Base-by-base conservation (phyloP, 1,140 invertebrate species). In the Augochlora pura region DNA sequence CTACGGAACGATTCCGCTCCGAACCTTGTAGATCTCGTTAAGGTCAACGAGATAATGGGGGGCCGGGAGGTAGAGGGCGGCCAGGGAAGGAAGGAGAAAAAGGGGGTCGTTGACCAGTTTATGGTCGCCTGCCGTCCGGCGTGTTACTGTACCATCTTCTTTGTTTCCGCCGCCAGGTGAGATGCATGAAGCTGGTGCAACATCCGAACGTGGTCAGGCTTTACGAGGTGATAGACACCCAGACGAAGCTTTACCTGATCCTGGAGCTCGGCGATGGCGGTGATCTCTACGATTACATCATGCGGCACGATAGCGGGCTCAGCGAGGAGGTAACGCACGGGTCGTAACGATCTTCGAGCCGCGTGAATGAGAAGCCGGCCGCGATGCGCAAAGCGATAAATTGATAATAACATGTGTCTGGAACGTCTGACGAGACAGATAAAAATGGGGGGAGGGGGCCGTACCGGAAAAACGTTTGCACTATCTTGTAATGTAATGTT, bases 141-240 rank as follows among this genome's bases (percentile, higher is more conserved):
- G 60, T 70, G 9, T 16, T 18, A 23, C 32, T 42, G 27, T 54
- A 21, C 12, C 63, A 21, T 25, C n/a, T 3, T 27, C 32, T 38
- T 63, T 60, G 18, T 81, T 60, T 70, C 9, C 38, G 16, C 1
- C 54, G 16, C 16, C 77, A 97, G 96, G 96, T 99, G 76, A 94
- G 98, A 82, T 99, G 99, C 91, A 99, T 99, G 99, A 99, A 99
- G 93, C 93, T 99, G 86, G 99, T 99, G 18, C 99, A 99, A 91
- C 99, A 99, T 94, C 98, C 97, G 52, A 98, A 99, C 94, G 98
- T 99, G 32, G 99, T 99, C 21, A 94, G 99, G 66, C 93, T 99
- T 12, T 99, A 99, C 93, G 98, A 99, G 95, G 98, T 99, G 64
- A 99, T 99, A 89, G 99, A 99, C 93, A 99, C 99, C 25, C 97